A percentile compares a stretch with the other conserved stretches of the same genome.
These are phyloP conservation scores for Bicyclus anynana DNA, from an alignment of 1,140 invertebrate species.

Conservation along the genomic window DNA sequence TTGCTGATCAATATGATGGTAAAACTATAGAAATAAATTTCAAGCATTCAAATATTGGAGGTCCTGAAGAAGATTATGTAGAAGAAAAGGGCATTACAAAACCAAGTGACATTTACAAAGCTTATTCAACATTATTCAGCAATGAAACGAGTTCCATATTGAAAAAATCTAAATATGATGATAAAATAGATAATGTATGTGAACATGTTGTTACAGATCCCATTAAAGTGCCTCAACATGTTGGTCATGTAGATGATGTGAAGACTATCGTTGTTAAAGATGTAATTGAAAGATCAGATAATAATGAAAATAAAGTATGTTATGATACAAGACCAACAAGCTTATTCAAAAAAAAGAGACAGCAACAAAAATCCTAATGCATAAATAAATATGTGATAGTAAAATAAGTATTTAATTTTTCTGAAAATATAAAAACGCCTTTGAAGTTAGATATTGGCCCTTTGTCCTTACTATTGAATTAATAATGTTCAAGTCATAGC, in stretches of 20 bases:
- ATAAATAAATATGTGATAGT: background rate
- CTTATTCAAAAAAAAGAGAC: slow-evolving; percentile 60
- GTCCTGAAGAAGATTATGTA: slow-evolving; percentile 37
- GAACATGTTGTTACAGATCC: slow-evolving; percentile 1
- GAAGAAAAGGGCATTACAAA: slow-evolving; percentile 48
- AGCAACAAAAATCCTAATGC: slow-evolving; percentile 32
- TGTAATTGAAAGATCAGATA: slow-evolving; percentile 46
- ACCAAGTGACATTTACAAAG: slow-evolving; percentile 67
- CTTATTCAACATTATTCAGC: slow-evolving; percentile 41
- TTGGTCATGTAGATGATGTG: slow-evolving; percentile 13
- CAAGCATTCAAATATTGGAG: slow-evolving; percentile 49
- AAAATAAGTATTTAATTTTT: background rate
- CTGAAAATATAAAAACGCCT: no score
- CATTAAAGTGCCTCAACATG: background rate
- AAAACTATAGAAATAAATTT: slow-evolving; percentile 61
- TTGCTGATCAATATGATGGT: slow-evolving; percentile 60
- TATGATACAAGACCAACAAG: slow-evolving; percentile 47
- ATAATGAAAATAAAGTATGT: slow-evolving; percentile 24
- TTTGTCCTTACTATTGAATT: no score
- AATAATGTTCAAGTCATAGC: no score
- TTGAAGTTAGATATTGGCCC: no score
- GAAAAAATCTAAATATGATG: slow-evolving; percentile 58
- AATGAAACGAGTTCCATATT: slow-evolving; percentile 61
- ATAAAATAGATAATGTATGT: slow-evolving; percentile 4
- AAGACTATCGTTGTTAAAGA: slow-evolving; percentile 53